Percentiles rank a stretch among this genome's conserved stretches.
These are phyloP conservation scores for Eciton burchellii DNA, from an alignment of 1,140 invertebrate species.

Conservation along the genomic window DNA sequence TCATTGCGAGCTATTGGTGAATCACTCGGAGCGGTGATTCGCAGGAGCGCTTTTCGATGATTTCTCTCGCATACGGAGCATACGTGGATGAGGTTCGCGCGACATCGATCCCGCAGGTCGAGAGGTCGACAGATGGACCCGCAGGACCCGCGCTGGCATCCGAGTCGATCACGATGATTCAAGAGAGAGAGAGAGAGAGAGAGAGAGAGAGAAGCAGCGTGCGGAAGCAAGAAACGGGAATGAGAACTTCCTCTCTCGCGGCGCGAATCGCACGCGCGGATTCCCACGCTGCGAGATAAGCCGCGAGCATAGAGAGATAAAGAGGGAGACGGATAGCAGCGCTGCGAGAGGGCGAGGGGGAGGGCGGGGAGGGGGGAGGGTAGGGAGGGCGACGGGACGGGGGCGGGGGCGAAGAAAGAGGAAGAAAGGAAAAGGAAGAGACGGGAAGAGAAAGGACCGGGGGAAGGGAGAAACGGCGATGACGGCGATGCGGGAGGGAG, in stretches of 20 bases:
- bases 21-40: too few relatives aligned
- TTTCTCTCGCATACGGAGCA: background rate
- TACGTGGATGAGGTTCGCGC: background rate
- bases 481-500: constrained; percentile 41
- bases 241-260: constrained; percentile 71
- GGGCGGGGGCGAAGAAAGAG: constrained; percentile 46
- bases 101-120: background rate
- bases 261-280: constrained; percentile 80
- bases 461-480: constrained; percentile 50
- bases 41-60: background rate
- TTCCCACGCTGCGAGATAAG: constrained; percentile 80
- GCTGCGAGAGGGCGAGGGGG: too few relatives aligned
- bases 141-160: background rate
- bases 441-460: constrained; percentile 55
- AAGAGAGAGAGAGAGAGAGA: constrained; percentile 6
- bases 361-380: constrained; percentile 73
- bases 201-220: constrained; percentile 24
- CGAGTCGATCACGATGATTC: constrained; percentile 21
- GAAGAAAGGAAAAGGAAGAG: constrained; percentile 31
- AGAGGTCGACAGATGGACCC: too few relatives aligned
- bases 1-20: too few relatives aligned
- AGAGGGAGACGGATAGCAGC: constrained; percentile 62
- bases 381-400: constrained; percentile 30
- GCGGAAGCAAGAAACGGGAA: constrained; percentile 57
- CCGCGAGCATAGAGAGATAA: constrained; percentile 65